Conservation (phyloP, 2,797 vertebrate genomes). For the Fistularia commersonii region DNA sequence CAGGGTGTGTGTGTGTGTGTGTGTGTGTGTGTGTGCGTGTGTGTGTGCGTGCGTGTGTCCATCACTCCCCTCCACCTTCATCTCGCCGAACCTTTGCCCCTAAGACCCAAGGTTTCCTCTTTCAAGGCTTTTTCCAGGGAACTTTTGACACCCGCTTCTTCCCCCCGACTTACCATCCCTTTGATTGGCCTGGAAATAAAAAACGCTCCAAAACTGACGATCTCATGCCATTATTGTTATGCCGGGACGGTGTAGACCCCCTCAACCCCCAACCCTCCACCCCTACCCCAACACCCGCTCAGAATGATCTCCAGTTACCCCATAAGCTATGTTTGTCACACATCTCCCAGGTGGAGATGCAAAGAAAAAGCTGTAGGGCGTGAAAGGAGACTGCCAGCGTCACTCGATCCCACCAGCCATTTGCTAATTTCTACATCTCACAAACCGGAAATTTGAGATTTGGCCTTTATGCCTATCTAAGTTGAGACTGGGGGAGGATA, state of each 20-base stretch:
- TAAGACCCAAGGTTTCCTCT: conserved; percentile 53
- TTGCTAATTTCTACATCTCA: conserved; percentile 68
- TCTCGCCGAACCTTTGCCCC: conserved; percentile 56
- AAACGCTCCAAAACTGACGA: conserved; percentile 51
- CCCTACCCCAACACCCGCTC: conserved; percentile 26
- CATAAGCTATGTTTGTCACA: conserved; percentile 50
- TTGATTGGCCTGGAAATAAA: conserved; percentile 54
- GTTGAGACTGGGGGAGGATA: conserved; percentile 47
- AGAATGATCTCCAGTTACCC: conserved; percentile 63
- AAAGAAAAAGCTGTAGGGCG: conserved; percentile 33
- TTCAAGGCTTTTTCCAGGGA: conserved; percentile 62
- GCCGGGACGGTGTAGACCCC: conserved; percentile 6
- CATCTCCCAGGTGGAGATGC: conserved; percentile 20
- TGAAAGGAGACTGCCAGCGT: conserved; percentile 20
- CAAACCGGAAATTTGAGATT: conserved; percentile 72
- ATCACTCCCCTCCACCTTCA: conserved; percentile 49
- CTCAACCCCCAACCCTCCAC: conserved; percentile 8
- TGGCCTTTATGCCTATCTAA: conserved; percentile 55
- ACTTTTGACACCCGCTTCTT: conserved; percentile 52
- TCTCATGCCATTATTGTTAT: conserved; percentile 45
- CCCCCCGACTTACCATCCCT: conserved; percentile 29
- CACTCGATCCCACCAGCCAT: conserved; percentile 59
- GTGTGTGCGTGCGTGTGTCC: conserved; percentile 41
- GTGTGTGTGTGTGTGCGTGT: too few relatives aligned
- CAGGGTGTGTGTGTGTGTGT: conserved; percentile 22